phyloP scores from a whole-genome alignment of 1,140 invertebrate genomes.

The Trichomalopsis sarcophagae region DNA sequence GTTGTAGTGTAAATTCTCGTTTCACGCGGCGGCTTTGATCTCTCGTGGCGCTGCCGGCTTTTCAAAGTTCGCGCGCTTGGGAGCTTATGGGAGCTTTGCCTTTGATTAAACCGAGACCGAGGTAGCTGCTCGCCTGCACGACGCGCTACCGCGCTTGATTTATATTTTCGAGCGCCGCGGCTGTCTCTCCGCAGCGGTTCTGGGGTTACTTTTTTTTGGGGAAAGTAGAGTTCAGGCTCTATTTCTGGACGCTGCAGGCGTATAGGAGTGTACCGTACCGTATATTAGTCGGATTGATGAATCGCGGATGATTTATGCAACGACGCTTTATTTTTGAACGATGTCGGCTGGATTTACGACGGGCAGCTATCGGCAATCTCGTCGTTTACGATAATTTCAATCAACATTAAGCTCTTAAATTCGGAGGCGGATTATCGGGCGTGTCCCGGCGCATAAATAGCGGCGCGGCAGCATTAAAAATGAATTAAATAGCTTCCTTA shows the following conservation, averaged over 20 bases:
- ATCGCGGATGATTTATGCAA: not conserved
- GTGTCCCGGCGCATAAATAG: not conserved
- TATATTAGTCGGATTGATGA: not conserved
- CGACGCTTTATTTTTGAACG: not conserved
- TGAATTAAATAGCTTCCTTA: constrained; percentile 21
- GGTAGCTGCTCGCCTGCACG: not conserved
- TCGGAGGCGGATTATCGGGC: not conserved
- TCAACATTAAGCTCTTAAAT: constrained; percentile 9
- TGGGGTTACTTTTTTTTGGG: not conserved
- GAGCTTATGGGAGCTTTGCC: not conserved
- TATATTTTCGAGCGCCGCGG: constrained; percentile 3
- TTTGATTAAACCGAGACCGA: constrained; percentile 3
- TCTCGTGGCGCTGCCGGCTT: not conserved
- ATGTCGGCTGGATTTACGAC: not conserved
- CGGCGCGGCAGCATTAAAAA: not conserved
- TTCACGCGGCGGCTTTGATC: constrained; percentile 1
- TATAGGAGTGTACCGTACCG: too few species aligned
- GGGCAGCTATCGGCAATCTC: not conserved
- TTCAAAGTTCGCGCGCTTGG: constrained; percentile 11
- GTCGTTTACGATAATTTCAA: not conserved
- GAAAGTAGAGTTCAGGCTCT: not conserved
- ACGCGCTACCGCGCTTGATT: not conserved
- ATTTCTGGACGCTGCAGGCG: not conserved
- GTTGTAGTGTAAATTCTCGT: not conserved
- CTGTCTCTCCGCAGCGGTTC: not conserved